A percentile compares a stretch with the other conserved stretches of the same genome.
These are phyloP conservation scores for Dermatemys mawii DNA, from an alignment of 2,113 vertebrate genomes.

Conservation along the genomic window DNA sequence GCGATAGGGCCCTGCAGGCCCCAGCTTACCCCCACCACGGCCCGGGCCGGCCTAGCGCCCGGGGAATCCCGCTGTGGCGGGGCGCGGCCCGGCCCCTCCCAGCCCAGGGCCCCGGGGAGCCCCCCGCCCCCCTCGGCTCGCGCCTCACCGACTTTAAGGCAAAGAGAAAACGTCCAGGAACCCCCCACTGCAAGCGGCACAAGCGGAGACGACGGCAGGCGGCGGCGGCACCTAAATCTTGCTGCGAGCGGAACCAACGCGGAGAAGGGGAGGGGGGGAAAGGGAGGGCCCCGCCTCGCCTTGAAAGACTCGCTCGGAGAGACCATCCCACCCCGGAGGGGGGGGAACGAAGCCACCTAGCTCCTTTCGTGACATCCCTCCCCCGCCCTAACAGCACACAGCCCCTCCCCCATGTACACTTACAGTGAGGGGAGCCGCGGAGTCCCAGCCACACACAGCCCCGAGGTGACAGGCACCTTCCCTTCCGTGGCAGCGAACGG, in stretches of 20 bases:
- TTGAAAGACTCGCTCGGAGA: not conserved
- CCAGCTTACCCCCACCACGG: not conserved
- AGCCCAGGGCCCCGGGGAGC: not conserved
- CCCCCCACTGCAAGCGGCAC: constrained; percentile 36
- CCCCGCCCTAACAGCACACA: accelerated
- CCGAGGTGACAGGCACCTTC: not conserved
- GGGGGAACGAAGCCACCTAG: too few species aligned
- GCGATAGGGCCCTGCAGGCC: not conserved
- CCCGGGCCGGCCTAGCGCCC: not conserved
- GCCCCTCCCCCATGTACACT: not conserved
- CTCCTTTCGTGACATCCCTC: too few species aligned
- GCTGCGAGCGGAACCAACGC: constrained; percentile 68
- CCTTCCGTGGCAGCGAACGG: not conserved
- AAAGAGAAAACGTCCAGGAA: constrained; percentile 74
- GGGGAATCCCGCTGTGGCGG: not conserved
- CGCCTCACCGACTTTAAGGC: constrained; percentile 80
- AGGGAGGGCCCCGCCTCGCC: not conserved
- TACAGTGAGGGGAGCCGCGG: not conserved
- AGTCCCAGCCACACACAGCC: not conserved
- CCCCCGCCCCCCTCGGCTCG: not conserved
- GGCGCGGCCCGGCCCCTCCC: not conserved
- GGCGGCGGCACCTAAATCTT: not conserved
- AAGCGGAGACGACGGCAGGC: accelerated
- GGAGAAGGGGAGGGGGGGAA: constrained; percentile 25
- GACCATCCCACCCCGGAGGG: not conserved